Conservation (phyloP, 2,888 invertebrate species). For the Diadromus collaris region DNA sequence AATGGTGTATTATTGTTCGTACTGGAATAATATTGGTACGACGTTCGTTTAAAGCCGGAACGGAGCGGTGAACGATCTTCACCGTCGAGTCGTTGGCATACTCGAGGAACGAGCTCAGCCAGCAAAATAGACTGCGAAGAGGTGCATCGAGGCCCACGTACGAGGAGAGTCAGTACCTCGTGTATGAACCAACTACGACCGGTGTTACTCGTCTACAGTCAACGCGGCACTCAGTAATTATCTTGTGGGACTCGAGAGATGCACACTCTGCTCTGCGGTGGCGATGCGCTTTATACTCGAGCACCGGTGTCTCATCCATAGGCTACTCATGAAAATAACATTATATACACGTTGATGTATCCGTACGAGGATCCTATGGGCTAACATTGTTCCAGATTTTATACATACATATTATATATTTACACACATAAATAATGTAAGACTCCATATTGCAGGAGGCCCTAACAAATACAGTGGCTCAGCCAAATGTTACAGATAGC, state of each 20-base stretch:
- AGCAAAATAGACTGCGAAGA: not conserved
- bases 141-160: slow-evolving; percentile 31
- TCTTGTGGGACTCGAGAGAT: slow-evolving; percentile 59
- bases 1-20: too few relatives aligned
- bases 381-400: too few relatives aligned
- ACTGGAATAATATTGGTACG: not conserved
- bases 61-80: slow-evolving; percentile 50
- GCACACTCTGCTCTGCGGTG: not conserved
- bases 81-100: slow-evolving; percentile 39
- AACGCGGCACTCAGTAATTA: slow-evolving; percentile 58
- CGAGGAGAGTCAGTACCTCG: slow-evolving; percentile 43
- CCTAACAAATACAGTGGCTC: not conserved
- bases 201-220: slow-evolving; percentile 53
- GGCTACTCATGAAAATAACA: slow-evolving; percentile 12
- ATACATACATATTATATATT: too few relatives aligned
- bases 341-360: not conserved
- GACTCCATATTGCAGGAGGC: not conserved
- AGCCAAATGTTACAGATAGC: too few relatives aligned
- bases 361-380: not conserved
- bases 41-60: slow-evolving; percentile 5
- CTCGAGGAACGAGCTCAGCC: slow-evolving; percentile 42
- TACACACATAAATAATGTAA: not conserved
- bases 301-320: slow-evolving; percentile 17
- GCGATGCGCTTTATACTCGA: slow-evolving; percentile 44
- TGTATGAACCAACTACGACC: slow-evolving; percentile 45